These are phyloP conservation scores for Catostomus latipinnis DNA, from an alignment of 2,797 vertebrate species.

Conservation along the genomic window DNA sequence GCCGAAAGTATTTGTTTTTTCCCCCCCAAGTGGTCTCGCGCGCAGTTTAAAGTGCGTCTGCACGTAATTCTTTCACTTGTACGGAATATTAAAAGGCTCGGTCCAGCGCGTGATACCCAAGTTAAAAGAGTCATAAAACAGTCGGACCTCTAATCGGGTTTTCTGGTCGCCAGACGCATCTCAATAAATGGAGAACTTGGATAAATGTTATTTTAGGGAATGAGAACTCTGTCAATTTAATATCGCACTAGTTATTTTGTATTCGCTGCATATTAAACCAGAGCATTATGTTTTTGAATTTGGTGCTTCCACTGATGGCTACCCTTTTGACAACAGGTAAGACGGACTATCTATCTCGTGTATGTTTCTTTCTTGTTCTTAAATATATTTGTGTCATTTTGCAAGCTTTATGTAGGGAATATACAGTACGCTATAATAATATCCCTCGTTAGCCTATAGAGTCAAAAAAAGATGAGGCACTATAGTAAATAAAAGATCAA, in stretches of 20 bases:
- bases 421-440: too few species aligned
- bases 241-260: neutral
- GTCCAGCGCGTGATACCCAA: neutral
- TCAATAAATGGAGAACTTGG: conserved; percentile 51
- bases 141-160: neutral
- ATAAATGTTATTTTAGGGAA: conserved; percentile 18
- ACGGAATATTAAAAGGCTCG: neutral
- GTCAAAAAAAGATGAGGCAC: neutral
- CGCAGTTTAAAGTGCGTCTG: conserved; percentile 9
- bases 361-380: neutral
- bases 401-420: too few species aligned
- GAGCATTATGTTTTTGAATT: conserved; percentile 39
- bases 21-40: neutral
- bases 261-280: neutral
- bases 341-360: neutral
- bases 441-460: neutral
- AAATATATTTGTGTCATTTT: neutral
- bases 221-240: conserved; percentile 2
- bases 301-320: conserved; percentile 33
- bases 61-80: neutral
- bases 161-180: neutral
- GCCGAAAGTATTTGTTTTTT: neutral
- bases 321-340: conserved; percentile 46
- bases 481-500: neutral
- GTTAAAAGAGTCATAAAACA: neutral